phyloP scores from a whole-genome alignment of 2,888 invertebrate species.

The Empis stercorea region DNA sequence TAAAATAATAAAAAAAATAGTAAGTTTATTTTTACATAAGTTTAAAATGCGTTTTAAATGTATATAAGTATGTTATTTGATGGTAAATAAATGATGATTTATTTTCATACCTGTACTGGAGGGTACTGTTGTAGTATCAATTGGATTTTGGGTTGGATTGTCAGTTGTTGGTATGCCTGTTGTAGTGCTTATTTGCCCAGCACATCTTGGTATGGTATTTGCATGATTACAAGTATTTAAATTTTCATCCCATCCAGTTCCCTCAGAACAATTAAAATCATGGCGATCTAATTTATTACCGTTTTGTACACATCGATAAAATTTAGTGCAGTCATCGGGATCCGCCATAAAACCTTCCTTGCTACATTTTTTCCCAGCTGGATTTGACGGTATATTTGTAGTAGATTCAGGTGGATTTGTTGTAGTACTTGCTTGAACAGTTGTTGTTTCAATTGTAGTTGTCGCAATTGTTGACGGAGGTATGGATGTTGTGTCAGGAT shows the following conservation, averaged over 20 bases:
- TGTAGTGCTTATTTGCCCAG: constrained; percentile 5
- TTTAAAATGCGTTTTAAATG: too few species aligned
- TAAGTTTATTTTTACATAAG: too few species aligned
- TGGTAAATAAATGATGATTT: not conserved
- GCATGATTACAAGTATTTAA: constrained; percentile 40
- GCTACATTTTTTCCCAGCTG: constrained; percentile 21
- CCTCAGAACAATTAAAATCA: constrained; percentile 41
- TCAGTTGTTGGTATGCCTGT: constrained; percentile 12
- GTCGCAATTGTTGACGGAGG: constrained; percentile 11
- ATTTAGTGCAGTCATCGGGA: constrained; percentile 41
- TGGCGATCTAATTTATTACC: constrained; percentile 36
- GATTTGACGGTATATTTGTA: constrained; percentile 15
- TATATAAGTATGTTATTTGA: not conserved
- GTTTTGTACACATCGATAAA: constrained; percentile 42
- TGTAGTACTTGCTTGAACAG: constrained; percentile 7
- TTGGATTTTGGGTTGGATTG: constrained; percentile 7
- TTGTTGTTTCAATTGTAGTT: constrained; percentile 13
- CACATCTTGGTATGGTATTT: constrained; percentile 20
- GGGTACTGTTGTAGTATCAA: constrained; percentile 8
- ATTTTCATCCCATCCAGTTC: constrained; percentile 46
- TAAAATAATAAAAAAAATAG: too few species aligned
- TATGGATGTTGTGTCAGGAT: not conserved
- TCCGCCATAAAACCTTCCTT: constrained; percentile 37
- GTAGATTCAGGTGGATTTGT: constrained; percentile 8
- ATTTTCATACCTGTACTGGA: constrained; percentile 3